Conservation (phyloP, 2,888 invertebrate species). For the Athalia rosae region DNA sequence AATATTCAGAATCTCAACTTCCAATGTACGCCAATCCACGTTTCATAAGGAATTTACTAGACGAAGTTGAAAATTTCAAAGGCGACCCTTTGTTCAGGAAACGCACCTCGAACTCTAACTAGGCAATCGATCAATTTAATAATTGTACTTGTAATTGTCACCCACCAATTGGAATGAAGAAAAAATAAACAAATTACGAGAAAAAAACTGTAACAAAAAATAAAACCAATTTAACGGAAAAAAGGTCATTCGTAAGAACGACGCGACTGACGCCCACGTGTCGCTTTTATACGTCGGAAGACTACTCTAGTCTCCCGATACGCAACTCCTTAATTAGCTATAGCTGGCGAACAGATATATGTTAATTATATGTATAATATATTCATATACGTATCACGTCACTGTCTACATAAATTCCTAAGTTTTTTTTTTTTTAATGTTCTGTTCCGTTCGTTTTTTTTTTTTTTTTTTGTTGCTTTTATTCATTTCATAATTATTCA, state of each 20-base stretch:
- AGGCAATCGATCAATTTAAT: neutral
- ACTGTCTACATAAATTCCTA: too few species aligned
- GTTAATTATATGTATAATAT: slow-evolving; percentile 1
- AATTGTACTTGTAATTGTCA: neutral
- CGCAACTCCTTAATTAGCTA: slow-evolving; percentile 23
- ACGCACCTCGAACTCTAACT: neutral
- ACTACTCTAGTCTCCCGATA: neutral
- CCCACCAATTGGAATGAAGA: neutral
- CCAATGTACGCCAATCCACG: slow-evolving; percentile 60
- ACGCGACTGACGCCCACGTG: neutral
- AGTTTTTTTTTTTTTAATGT: too few species aligned
- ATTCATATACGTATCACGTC: neutral
- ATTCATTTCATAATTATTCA: too few species aligned
- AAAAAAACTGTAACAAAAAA: too few species aligned
- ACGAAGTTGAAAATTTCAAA: slow-evolving; percentile 8
- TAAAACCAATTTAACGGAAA: slow-evolving; percentile 1
- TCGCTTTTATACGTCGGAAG: slow-evolving; percentile 6
- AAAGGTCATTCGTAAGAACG: neutral
- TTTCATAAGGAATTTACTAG: neutral
- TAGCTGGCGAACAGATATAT: neutral
- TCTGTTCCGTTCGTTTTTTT: too few species aligned
- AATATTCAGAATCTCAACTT: slow-evolving; percentile 56
- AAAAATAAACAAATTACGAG: neutral
- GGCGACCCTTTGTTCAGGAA: neutral
- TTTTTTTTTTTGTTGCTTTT: too few species aligned